Evolutionary conservation across 2,797 vertebrate genomes (phyloP).

Genomic region (Caiman crocodilus): DNA sequence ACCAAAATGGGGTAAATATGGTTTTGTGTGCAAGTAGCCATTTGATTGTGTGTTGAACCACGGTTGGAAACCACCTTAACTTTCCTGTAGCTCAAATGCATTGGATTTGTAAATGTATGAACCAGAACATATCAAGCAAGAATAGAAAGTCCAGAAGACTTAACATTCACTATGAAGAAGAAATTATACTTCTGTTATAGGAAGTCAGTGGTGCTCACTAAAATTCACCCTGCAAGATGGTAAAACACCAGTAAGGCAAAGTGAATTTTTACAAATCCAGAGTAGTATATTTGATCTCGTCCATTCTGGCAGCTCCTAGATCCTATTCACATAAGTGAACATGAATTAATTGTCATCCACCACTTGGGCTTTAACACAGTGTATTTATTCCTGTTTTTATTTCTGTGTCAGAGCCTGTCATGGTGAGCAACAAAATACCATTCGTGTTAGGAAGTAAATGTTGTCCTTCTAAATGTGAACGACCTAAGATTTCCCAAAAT

Average conservation of each 20-base stretch:
- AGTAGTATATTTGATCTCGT: background rate
- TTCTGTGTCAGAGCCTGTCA: background rate
- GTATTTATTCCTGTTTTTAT: background rate
- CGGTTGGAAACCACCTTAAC: background rate
- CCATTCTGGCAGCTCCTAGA: background rate
- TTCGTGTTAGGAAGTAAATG: background rate
- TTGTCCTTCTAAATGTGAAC: background rate
- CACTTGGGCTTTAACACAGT: background rate
- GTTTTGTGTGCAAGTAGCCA: background rate
- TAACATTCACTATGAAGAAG: background rate
- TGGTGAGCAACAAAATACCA: background rate
- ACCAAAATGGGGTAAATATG: background rate
- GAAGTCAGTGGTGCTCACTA: background rate
- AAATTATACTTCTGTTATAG: background rate
- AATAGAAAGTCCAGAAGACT: background rate
- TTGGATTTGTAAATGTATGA: no score
- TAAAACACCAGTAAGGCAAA: background rate
- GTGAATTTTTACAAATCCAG: background rate
- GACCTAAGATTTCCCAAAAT: background rate
- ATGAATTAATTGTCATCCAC: background rate
- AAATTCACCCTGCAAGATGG: background rate
- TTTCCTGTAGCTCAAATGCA: background rate
- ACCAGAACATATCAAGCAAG: background rate
- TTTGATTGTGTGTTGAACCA: background rate
- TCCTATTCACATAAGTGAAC: background rate